phyloP scores from a whole-genome alignment of 1,140 invertebrate species.

The Calephelis virginiensis region DNA sequence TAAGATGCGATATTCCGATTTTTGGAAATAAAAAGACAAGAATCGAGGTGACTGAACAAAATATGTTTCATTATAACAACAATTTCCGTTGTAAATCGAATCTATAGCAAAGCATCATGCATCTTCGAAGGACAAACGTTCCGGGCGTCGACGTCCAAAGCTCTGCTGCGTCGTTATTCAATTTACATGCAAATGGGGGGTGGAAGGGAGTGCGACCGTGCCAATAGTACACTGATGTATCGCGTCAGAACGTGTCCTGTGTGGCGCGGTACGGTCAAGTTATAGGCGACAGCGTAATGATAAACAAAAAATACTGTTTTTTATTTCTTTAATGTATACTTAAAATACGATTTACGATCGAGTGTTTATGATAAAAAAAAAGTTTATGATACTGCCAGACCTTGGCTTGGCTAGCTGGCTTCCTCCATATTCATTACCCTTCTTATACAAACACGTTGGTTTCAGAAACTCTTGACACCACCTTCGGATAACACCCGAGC shows the following conservation, averaged over 20 bases:
- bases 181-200: conserved; percentile 77
- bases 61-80: conserved; percentile 12
- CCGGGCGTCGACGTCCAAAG: conserved; percentile 43
- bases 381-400: no score
- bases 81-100: conserved; percentile 18
- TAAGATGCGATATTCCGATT: no score
- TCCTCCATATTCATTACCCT: no score
- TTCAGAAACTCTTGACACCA: no score
- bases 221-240: conserved; percentile 73
- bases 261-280: conserved; percentile 19
- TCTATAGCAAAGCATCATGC: conserved; percentile 29
- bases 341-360: no score
- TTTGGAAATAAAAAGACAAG: no score
- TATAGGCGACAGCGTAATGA: conserved; percentile 16
- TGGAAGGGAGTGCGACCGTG: conserved; percentile 49
- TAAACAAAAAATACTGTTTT: no score
- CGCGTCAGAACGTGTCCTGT: conserved; percentile 65
- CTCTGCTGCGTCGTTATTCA: conserved; percentile 68
- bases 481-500: no score
- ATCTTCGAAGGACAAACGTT: conserved; percentile 55
- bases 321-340: no score
- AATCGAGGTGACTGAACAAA: background rate
- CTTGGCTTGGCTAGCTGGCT: no score
- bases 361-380: no score
- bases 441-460: no score